Evolutionary conservation across 2,113 vertebrate species (phyloP).

Genomic region (Proteles cristata): DNA sequence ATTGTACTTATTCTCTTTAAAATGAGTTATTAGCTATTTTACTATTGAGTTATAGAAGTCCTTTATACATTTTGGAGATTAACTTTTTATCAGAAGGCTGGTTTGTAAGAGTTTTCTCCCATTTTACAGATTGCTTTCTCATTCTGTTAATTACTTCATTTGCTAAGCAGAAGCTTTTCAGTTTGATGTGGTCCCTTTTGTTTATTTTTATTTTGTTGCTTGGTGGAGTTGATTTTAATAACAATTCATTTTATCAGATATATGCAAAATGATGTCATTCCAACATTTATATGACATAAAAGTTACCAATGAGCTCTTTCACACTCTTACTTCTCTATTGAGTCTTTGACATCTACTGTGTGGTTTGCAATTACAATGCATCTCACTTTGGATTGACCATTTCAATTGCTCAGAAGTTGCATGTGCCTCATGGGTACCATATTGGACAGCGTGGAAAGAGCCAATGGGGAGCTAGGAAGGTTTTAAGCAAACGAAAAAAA

Average conservation of each 20-base stretch:
- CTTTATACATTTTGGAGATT: background rate
- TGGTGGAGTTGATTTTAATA: no score
- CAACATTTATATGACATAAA: background rate
- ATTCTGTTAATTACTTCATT: background rate
- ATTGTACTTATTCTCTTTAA: background rate
- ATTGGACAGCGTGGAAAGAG: fast-evolving
- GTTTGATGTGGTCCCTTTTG: no score
- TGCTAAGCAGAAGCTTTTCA: background rate
- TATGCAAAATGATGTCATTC: background rate
- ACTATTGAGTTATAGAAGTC: background rate
- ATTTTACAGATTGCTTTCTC: background rate
- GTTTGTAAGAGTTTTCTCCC: background rate
- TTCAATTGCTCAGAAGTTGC: no score
- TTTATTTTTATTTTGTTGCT: no score
- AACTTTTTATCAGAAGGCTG: background rate
- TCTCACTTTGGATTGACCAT: background rate
- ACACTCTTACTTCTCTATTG: background rate
- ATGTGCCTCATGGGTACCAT: fast-evolving
- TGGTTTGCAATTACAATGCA: background rate
- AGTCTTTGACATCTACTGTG: background rate
- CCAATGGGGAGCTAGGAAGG: background rate
- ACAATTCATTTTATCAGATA: no score
- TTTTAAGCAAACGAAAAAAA: background rate
- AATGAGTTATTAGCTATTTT: background rate
- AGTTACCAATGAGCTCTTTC: background rate